Conservation (phyloP, 2,113 vertebrate species). For the Pterocles orientalis region DNA sequence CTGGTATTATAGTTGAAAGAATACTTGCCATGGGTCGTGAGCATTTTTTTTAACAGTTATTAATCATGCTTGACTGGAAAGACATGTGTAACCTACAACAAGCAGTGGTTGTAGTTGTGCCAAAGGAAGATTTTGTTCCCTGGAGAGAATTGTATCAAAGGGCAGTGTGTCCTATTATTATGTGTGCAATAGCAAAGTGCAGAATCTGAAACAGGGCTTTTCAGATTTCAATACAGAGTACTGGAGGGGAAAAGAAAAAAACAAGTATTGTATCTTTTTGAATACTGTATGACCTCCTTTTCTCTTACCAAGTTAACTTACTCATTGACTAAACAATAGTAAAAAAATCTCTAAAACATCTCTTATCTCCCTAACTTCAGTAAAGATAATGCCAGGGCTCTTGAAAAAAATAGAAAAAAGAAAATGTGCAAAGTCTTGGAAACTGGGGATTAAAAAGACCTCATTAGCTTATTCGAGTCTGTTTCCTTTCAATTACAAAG, state of each 20-base stretch:
- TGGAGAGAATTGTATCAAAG: slow-evolving; percentile 70
- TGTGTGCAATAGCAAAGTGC: slow-evolving; percentile 35
- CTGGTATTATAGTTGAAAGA: slow-evolving; percentile 72
- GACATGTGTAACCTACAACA: slow-evolving; percentile 70
- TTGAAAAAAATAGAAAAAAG: background rate
- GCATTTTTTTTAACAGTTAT: slow-evolving; percentile 66
- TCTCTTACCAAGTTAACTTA: slow-evolving; percentile 24
- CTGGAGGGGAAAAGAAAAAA: slow-evolving; percentile 51
- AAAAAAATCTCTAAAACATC: background rate
- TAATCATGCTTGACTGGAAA: slow-evolving; percentile 74
- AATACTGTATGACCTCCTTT: slow-evolving; percentile 47
- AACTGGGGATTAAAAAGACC: background rate
- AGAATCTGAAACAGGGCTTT: slow-evolving; percentile 58
- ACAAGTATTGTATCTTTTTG: slow-evolving; percentile 29
- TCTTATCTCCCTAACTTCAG: background rate
- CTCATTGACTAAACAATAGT: background rate
- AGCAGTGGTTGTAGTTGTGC: slow-evolving; percentile 61
- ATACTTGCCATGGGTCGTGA: slow-evolving; percentile 70
- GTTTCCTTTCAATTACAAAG: background rate
- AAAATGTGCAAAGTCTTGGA: background rate
- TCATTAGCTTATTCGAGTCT: background rate
- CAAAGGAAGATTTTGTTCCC: slow-evolving; percentile 71
- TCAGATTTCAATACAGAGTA: slow-evolving; percentile 45
- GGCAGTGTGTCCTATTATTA: slow-evolving; percentile 66
- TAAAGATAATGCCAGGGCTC: background rate